Evolutionary conservation across 2,797 vertebrate species (phyloP).

Genomic region (Epinephelus coioides): DNA sequence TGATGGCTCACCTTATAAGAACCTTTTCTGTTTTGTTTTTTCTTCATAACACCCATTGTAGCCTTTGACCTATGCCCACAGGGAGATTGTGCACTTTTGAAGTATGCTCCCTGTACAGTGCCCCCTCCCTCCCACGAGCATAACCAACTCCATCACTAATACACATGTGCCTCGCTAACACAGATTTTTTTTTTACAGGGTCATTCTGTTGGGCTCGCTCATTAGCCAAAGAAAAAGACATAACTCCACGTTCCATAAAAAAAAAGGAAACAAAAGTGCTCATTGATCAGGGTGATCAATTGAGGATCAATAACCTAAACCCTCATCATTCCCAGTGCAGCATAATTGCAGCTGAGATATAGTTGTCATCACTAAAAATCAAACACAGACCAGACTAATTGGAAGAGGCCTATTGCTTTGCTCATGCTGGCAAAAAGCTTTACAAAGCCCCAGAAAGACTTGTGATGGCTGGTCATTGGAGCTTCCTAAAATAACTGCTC

Average conservation of each 20-base stretch:
- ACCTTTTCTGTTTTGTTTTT: constrained; percentile 59
- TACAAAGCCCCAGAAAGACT: constrained; percentile 75
- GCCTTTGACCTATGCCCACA: constrained; percentile 69
- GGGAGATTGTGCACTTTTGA: constrained; percentile 71
- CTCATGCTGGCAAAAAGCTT: constrained; percentile 74
- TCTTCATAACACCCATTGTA: constrained; percentile 43
- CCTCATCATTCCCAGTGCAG: constrained; percentile 87
- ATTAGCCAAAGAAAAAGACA: constrained; percentile 78
- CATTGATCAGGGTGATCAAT: constrained; percentile 89
- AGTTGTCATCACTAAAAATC: constrained; percentile 87
- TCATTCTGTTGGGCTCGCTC: constrained; percentile 69
- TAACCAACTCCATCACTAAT: constrained; percentile 55
- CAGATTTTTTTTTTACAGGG: constrained; percentile 63
- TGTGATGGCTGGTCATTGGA: constrained; percentile 64
- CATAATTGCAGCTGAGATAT: constrained; percentile 88
- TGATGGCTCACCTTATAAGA: constrained; percentile 47
- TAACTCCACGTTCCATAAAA: constrained; percentile 83
- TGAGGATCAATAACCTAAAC: constrained; percentile 88
- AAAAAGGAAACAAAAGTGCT: constrained; percentile 86
- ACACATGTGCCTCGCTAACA: constrained; percentile 60
- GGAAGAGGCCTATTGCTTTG: constrained; percentile 78
- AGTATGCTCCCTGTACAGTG: constrained; percentile 64
- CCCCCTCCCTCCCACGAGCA: constrained; percentile 61
- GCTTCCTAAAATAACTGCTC: constrained; percentile 82
- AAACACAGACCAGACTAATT: constrained; percentile 85